Base-by-base conservation (phyloP, 1,140 invertebrate species). In the Carposina sasakii region DNA sequence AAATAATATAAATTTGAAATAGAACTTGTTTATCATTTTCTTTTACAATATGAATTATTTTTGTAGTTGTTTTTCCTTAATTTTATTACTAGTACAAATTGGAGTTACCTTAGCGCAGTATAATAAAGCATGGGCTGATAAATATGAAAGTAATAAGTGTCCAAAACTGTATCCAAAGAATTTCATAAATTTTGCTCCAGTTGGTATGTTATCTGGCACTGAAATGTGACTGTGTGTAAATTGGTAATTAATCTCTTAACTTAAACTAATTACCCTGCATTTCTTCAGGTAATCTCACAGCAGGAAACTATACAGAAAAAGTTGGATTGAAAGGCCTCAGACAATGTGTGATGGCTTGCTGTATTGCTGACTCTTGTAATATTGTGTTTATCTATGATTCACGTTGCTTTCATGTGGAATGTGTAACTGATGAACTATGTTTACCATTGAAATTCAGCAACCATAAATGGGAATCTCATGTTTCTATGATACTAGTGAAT, bases 321-420 rank as follows among this genome's bases (percentile, higher is more conserved):
- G 67, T 76, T 13, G 81, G 86, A 23, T 64, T 89, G 5, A 86
- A 73, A 36, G 86, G 85, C 12, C 67, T 91, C 3, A 87, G 88
- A 42, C 83, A 89, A 36, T 96, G 94, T 76, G 87, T 94, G 2
- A 82, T 88, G 56, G 85, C 87, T 24, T 96, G 95, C 67, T 96
- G 94, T 70, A 72, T 76, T 0, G 85, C 88, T 28, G 73, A 86
- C 0, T 60, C 71, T 1, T 96, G 94, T 70, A 92, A 96, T 77
- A 89, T 95, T 52, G 93, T 91, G 3, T 90, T 96, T 63, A 91
- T 93, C 68, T 89, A 89, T 48, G 90, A 94, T 57, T 75, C 81
- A 15, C 91, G 89, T 40, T 96, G 94, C 72, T 96, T 89, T 67
- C 91, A 92, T 81, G 88, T 94, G 9, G 86, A 89, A 47, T 95